Conservation (phyloP, 2,797 vertebrate species). For the Lutjanus argentimaculatus region DNA sequence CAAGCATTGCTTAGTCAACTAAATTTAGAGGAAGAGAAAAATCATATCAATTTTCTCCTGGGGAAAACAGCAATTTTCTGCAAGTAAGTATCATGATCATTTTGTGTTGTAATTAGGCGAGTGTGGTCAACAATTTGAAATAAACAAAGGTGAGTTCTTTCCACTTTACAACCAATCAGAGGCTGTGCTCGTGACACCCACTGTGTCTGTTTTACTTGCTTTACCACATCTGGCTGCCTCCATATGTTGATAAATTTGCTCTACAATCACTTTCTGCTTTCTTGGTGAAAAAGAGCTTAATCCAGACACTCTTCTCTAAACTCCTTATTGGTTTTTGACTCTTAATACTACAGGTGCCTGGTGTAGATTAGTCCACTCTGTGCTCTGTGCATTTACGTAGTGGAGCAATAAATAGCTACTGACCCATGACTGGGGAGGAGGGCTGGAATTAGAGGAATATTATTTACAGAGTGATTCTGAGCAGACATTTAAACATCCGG, state of each 20-base stretch:
- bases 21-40: constrained; percentile 4
- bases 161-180: neutral
- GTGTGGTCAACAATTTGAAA: neutral
- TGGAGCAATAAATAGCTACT: neutral
- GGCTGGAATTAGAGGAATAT: neutral
- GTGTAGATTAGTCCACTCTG: neutral
- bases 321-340: neutral
- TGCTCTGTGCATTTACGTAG: neutral
- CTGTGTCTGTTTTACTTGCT: neutral
- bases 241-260: neutral
- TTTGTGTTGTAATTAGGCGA: constrained; percentile 5
- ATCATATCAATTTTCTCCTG: neutral
- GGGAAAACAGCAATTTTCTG: neutral
- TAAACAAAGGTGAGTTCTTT: neutral
- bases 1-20: neutral
- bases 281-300: neutral
- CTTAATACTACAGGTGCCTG: neutral
- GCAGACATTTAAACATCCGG: constrained; percentile 20
- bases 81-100: neutral
- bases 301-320: constrained; percentile 2
- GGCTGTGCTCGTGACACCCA: neutral
- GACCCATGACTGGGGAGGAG: neutral
- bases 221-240: neutral
- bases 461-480: constrained; percentile 9
- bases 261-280: neutral